A percentile compares a stretch with the other conserved stretches of the same genome.
These are phyloP conservation scores for Euphydryas editha DNA, from an alignment of 2,888 invertebrate genomes.

Conservation along the genomic window DNA sequence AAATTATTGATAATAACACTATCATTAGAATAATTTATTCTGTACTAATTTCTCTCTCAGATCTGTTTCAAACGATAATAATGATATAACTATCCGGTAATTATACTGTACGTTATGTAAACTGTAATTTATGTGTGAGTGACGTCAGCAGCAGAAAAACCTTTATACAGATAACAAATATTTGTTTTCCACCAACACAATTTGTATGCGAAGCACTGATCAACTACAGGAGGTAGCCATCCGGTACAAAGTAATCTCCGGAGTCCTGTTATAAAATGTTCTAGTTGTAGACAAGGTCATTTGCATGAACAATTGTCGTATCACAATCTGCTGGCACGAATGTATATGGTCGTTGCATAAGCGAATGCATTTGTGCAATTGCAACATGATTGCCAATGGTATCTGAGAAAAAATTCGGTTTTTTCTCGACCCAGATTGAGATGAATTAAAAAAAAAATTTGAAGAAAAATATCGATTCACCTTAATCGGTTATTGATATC, in stretches of 20 bases:
- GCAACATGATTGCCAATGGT: slow-evolving; percentile 52
- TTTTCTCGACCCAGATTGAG: slow-evolving; percentile 60
- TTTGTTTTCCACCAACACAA: background rate
- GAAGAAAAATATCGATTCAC: slow-evolving; percentile 5
- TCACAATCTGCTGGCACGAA: slow-evolving; percentile 48
- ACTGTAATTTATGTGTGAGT: slow-evolving; percentile 18
- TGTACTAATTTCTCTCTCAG: background rate
- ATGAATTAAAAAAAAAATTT: slow-evolving; percentile 37
- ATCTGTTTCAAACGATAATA: background rate
- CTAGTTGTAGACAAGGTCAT: slow-evolving; percentile 46
- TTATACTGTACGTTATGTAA: slow-evolving; percentile 26
- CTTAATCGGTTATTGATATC: background rate
- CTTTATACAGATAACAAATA: slow-evolving; percentile 7
- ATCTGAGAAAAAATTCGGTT: slow-evolving; percentile 46
- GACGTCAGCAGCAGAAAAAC: slow-evolving; percentile 17
- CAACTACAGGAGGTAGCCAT: slow-evolving; percentile 23
- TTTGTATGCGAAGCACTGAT: slow-evolving; percentile 15
- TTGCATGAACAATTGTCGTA: slow-evolving; percentile 40
- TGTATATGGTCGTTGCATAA: slow-evolving; percentile 68
- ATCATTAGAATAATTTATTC: slow-evolving; percentile 1
- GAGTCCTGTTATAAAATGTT: slow-evolving; percentile 36
- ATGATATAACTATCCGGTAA: slow-evolving; percentile 26
- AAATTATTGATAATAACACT: background rate
- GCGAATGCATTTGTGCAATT: slow-evolving; percentile 64
- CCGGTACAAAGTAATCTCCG: slow-evolving; percentile 24